These are phyloP conservation scores for Chloromyia formosa DNA, from an alignment of 2,888 invertebrate genomes.

Conservation along the genomic window DNA sequence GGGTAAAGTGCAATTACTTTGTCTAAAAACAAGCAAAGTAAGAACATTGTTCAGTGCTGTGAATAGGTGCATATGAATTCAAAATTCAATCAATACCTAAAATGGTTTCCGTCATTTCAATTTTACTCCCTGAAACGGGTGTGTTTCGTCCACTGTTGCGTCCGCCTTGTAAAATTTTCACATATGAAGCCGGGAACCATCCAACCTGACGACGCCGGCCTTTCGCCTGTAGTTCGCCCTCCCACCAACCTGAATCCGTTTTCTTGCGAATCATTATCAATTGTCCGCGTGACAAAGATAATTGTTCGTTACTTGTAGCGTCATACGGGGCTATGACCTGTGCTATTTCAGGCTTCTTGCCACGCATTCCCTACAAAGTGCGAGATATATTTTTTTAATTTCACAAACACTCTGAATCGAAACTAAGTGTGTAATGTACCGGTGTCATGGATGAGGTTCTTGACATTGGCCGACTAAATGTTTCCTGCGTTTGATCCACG, in stretches of 20 bases:
- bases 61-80: neutral
- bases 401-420: slow-evolving; percentile 32
- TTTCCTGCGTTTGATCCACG: slow-evolving; percentile 60
- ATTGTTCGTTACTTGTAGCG: slow-evolving; percentile 90
- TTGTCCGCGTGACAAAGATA: slow-evolving; percentile 90
- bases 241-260: slow-evolving; percentile 99
- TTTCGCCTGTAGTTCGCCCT: slow-evolving; percentile 94
- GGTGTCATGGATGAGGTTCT: slow-evolving; percentile 65
- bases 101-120: slow-evolving; percentile 68
- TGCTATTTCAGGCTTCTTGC: slow-evolving; percentile 89
- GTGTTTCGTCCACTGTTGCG: slow-evolving; percentile 77
- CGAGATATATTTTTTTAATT: slow-evolving; percentile 21
- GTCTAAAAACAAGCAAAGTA: slow-evolving; percentile 64
- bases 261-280: slow-evolving; percentile 96
- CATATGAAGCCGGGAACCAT: slow-evolving; percentile 99
- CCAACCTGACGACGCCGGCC: slow-evolving; percentile 93
- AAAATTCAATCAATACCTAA: slow-evolving; percentile 55
- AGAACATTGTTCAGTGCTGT: slow-evolving; percentile 1
- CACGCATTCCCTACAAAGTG: slow-evolving; percentile 67
- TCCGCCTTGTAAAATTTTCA: slow-evolving; percentile 80
- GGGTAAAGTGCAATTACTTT: slow-evolving; percentile 93
- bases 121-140: slow-evolving; percentile 75
- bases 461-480: slow-evolving; percentile 64
- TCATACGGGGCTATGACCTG: slow-evolving; percentile 93
- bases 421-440: slow-evolving; percentile 54